Conservation (phyloP, 2,113 vertebrate genomes). For the Ranitomeya imitator region DNA sequence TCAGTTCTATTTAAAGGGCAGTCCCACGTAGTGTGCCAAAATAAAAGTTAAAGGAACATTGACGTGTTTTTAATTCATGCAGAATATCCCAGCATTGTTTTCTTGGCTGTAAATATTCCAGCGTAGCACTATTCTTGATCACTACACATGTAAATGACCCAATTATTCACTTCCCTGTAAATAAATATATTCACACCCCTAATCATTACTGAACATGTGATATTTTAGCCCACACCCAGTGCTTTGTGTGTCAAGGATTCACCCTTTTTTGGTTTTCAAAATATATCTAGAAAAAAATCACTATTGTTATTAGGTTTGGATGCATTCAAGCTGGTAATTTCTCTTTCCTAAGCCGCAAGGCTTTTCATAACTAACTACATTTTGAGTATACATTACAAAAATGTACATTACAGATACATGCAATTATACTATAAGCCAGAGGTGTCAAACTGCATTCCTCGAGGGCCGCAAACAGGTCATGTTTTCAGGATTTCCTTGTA, state of each 20-base stretch:
- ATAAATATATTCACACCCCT: neutral
- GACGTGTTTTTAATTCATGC: neutral
- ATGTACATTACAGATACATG: too few relatives aligned
- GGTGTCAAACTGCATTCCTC: too few relatives aligned
- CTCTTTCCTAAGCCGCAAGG: too few relatives aligned
- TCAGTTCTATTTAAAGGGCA: slow-evolving; percentile 45
- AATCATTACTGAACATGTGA: neutral
- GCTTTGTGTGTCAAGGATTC: neutral
- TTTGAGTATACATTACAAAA: too few relatives aligned
- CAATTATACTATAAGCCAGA: too few relatives aligned
- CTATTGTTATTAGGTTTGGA: too few relatives aligned
- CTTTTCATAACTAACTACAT: too few relatives aligned
- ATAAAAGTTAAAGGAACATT: slow-evolving; percentile 1
- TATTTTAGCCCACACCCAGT: neutral
- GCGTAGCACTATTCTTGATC: neutral
- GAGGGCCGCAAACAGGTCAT: too few relatives aligned
- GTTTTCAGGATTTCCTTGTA: too few relatives aligned
- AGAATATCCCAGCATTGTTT: neutral
- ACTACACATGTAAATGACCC: neutral
- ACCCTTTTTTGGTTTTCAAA: too few relatives aligned
- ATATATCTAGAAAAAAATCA: too few relatives aligned
- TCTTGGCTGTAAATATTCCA: neutral
- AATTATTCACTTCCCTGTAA: neutral
- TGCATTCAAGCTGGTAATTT: too few relatives aligned
- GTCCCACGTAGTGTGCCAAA: slow-evolving; percentile 30